Evolutionary conservation across 2,888 invertebrate species (phyloP).

Genomic region (Ochropacha duplaris): DNA sequence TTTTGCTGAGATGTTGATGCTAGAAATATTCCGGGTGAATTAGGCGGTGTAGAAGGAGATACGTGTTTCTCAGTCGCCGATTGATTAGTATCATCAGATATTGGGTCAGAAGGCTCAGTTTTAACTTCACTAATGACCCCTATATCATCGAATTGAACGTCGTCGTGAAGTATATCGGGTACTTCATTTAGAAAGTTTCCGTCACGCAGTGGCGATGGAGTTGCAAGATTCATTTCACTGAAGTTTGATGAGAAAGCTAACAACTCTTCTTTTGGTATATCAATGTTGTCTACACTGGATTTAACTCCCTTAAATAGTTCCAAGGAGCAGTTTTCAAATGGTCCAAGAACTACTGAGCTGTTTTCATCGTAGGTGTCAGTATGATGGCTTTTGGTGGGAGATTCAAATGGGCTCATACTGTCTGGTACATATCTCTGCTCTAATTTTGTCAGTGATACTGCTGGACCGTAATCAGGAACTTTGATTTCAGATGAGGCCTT

Average conservation of each 20-base stretch:
- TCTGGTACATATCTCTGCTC: constrained; percentile 63
- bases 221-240: constrained; percentile 75
- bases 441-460: constrained; percentile 46
- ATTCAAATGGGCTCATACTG: constrained; percentile 68
- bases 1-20: constrained; percentile 67
- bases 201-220: constrained; percentile 73
- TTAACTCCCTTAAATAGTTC: constrained; percentile 79
- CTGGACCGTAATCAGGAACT: constrained; percentile 46
- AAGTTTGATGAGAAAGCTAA: constrained; percentile 81
- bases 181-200: constrained; percentile 76
- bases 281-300: constrained; percentile 59
- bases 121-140: constrained; percentile 53
- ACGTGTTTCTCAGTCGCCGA: constrained; percentile 64
- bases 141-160: constrained; percentile 60
- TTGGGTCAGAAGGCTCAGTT: constrained; percentile 37
- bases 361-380: constrained; percentile 76
- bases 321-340: constrained; percentile 81
- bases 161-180: constrained; percentile 65
- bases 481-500: constrained; percentile 18
- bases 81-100: constrained; percentile 51
- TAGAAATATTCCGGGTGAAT: constrained; percentile 69
- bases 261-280: constrained; percentile 74
- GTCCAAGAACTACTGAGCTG: constrained; percentile 82
- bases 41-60: constrained; percentile 72
- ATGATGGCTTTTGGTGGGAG: constrained; percentile 72